Conservation (phyloP, 2,113 vertebrate species). For the Rhipidura dahli region DNA sequence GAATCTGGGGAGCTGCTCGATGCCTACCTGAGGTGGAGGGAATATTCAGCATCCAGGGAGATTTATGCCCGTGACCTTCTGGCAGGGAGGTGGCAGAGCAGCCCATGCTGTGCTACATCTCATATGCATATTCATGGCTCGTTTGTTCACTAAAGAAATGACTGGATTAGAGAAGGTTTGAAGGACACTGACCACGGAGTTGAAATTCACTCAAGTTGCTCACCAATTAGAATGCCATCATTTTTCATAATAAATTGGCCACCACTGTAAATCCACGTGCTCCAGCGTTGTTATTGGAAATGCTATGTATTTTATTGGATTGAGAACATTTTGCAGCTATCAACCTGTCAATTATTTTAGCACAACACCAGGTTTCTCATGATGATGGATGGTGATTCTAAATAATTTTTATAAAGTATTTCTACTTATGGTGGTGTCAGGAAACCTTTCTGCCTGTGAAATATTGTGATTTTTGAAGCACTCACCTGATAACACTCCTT, state of each 20-base stretch:
- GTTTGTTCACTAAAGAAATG: slow-evolving; percentile 34
- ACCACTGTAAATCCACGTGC: not conserved
- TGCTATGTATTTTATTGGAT: slow-evolving; percentile 31
- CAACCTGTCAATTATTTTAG: slow-evolving; percentile 59
- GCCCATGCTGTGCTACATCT: slow-evolving; percentile 30
- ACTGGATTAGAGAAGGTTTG: slow-evolving; percentile 39
- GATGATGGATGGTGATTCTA: slow-evolving; percentile 56
- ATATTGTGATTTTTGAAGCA: slow-evolving; percentile 62
- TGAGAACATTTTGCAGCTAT: slow-evolving; percentile 52
- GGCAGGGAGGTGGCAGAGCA: slow-evolving; percentile 44
- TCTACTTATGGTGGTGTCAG: slow-evolving; percentile 43
- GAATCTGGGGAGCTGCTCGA: not conserved
- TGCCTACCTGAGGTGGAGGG: not conserved
- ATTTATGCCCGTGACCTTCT: slow-evolving; percentile 51
- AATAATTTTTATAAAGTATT: slow-evolving; percentile 64
- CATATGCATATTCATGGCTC: slow-evolving; percentile 61
- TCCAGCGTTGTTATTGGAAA: slow-evolving; percentile 42
- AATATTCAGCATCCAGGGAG: slow-evolving; percentile 23
- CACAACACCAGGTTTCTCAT: slow-evolving; percentile 32
- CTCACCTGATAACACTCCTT: slow-evolving; percentile 52
- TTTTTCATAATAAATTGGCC: slow-evolving; percentile 15
- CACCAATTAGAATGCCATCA: slow-evolving; percentile 7
- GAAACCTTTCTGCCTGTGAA: slow-evolving; percentile 41
- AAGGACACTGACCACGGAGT: slow-evolving; percentile 20
- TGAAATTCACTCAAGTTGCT: not conserved